Base-by-base conservation (phyloP, 2,888 invertebrate species). In the Alloplasta piceator region DNA sequence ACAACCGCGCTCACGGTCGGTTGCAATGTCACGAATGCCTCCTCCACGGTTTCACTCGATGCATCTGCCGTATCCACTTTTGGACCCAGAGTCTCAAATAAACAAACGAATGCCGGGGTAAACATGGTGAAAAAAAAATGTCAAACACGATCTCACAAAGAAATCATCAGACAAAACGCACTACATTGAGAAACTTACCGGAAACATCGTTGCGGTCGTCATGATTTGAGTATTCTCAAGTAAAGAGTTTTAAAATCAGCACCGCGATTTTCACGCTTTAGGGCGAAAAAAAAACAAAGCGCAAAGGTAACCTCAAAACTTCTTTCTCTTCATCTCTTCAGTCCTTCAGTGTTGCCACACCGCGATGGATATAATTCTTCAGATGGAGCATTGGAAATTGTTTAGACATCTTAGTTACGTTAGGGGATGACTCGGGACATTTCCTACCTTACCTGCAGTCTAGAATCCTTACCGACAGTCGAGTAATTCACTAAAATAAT, bases 1-100 rank as follows among this genome's bases (percentile, higher is more conserved):
- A 92, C 89, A 56, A 91, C 87, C 26, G 85, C 75, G 55, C 88
- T 86, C 0, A 85, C 74, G 38, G 52, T 75, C 0, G 68, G 64
- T 50, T 78, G 80, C 7, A 64, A 52, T 6, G 64, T 39, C 4
- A 73, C 76, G 6, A 80, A 80, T 5, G 77, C 73, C 38, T 85
- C 84, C 6, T 82, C 82, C n/a, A 78, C 78, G 1, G 84, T 85
- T 67, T 85, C 83, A 64, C 83, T 85, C 12, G 82, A 58, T 0
- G 76, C 82, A 61, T 85, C 84, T 10, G 82, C 80, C 0, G 79
- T 85, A 36, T 83, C 83, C 6, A 83, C 82, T 64, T 82, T 84
- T 0, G 77, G 77, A 1, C 64, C 81, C 83, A 82, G 61, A 39
- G 14, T 9, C 39, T 14, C 5, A 16, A 76, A 9, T 55, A 26